Conservation (phyloP, 2,797 vertebrate genomes). For the Scleropages formosus region DNA sequence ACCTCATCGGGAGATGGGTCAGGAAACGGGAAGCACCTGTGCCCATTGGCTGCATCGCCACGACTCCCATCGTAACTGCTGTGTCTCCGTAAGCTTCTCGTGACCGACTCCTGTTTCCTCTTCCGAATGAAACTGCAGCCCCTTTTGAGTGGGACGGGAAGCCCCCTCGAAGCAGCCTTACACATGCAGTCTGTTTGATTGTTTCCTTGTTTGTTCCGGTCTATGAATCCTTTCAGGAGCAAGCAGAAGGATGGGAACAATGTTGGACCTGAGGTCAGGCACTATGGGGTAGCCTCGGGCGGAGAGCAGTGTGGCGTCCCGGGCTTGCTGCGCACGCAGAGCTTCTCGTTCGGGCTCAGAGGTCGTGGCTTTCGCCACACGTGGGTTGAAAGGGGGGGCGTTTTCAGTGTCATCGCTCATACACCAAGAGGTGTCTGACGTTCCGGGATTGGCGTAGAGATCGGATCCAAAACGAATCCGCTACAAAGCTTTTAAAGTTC, state of each 20-base stretch:
- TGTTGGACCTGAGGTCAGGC: background rate
- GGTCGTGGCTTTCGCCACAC: background rate
- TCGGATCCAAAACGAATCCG: background rate
- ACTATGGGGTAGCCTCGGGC: background rate
- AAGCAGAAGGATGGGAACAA: background rate
- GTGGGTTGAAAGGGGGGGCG: background rate
- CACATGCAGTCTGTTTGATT: background rate
- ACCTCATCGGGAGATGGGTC: background rate
- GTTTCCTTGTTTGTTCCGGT: background rate
- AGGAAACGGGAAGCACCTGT: conserved; percentile 31
- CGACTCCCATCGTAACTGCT: too few species aligned
- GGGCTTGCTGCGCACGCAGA: background rate
- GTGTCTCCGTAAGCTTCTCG: too few species aligned
- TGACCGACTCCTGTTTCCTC: too few species aligned
- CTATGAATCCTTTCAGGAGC: background rate
- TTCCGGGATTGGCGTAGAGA: background rate
- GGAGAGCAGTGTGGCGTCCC: background rate
- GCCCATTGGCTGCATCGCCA: background rate
- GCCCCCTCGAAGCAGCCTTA: background rate
- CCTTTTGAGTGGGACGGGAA: too few species aligned
- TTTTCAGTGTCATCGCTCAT: background rate
- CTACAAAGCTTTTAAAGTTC: too few species aligned
- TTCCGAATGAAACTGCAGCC: too few species aligned
- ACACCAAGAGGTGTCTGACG: background rate
- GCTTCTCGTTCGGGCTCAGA: background rate